Percentiles rank a stretch among this genome's conserved stretches.
phyloP scores from a whole-genome alignment of 2,113 vertebrate species.

The Plecturocebus donacophilus region DNA sequence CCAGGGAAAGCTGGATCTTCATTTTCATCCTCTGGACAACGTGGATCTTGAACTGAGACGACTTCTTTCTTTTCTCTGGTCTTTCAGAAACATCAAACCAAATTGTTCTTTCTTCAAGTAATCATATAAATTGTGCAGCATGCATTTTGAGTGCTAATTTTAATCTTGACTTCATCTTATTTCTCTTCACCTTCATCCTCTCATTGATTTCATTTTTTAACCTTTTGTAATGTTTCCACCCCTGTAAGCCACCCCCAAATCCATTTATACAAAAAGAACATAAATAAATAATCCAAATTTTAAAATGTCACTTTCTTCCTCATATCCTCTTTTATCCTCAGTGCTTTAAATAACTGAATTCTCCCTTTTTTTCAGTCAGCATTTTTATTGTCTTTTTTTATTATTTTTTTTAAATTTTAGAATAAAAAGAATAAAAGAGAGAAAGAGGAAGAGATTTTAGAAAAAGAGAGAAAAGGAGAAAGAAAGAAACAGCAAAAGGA shows the following conservation, averaged over 20 bases:
- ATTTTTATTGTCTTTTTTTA: no score
- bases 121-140: background rate
- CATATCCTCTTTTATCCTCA: background rate
- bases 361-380: background rate
- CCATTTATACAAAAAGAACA: background rate
- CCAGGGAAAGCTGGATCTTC: background rate
- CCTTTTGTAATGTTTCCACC: background rate
- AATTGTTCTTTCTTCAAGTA: background rate
- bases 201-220: slow-evolving; percentile 6
- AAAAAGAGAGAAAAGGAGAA: no score
- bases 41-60: background rate
- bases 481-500: no score
- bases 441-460: no score
- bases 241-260: background rate
- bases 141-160: background rate
- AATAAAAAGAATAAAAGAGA: no score
- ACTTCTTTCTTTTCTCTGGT: background rate
- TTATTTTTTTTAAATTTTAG: no score
- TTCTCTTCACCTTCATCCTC: background rate
- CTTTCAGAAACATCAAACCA: background rate
- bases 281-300: background rate
- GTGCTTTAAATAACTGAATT: background rate
- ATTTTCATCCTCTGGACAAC: background rate
- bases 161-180: background rate
- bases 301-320: background rate